Conservation (phyloP, 2,113 vertebrate genomes). For the Ameiurus melas region DNA sequence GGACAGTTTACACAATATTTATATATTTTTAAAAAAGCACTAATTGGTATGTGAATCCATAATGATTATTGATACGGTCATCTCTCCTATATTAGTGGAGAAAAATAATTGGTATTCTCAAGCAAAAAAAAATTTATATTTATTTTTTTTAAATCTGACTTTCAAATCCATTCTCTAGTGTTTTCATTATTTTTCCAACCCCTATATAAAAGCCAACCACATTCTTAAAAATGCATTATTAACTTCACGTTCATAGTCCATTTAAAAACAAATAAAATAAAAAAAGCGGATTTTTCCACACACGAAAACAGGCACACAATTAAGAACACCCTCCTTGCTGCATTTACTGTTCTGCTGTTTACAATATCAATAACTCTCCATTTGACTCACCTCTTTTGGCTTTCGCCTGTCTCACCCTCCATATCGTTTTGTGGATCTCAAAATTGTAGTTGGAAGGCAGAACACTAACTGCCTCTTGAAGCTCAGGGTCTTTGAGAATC, state of each 20-base stretch:
- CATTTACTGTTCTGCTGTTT: not conserved
- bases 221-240: not conserved
- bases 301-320: not conserved
- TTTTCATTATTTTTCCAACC: not conserved
- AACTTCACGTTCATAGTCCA: not conserved
- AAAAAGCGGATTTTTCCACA: not conserved
- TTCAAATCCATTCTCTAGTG: not conserved
- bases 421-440: constrained; percentile 95
- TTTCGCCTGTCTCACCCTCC: constrained; percentile 85
- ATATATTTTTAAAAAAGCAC: not conserved
- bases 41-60: not conserved
- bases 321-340: not conserved
- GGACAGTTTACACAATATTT: not conserved
- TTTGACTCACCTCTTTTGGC: constrained; percentile 82
- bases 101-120: not conserved
- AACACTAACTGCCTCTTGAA: constrained; percentile 76
- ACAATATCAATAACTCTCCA: not conserved
- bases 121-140: not conserved
- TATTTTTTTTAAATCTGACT: not conserved
- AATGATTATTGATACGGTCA: not conserved
- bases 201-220: not conserved
- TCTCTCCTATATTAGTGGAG: not conserved
- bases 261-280: not conserved
- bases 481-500: constrained; percentile 79
- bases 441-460: constrained; percentile 97